These are phyloP conservation scores for Eudyptes chrysolophus DNA, from an alignment of 2,113 vertebrate genomes.

Conservation along the genomic window DNA sequence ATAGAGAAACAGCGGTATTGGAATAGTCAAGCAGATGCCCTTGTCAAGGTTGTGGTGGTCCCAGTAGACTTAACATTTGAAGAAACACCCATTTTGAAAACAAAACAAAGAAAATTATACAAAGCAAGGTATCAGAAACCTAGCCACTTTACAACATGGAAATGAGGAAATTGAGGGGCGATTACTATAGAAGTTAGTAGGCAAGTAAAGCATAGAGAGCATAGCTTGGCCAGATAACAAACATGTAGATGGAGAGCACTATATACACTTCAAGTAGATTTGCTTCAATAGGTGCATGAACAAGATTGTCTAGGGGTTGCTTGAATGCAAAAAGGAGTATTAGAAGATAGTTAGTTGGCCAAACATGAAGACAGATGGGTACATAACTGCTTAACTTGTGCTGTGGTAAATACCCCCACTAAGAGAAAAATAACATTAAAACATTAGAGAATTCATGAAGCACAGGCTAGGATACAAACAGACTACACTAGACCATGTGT, in stretches of 20 bases:
- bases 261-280: background rate
- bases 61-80: background rate
- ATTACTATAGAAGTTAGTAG: background rate
- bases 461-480: background rate
- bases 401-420: background rate
- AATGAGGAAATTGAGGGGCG: accelerated
- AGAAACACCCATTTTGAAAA: background rate
- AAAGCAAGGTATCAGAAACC: background rate
- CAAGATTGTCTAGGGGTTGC: background rate
- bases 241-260: background rate
- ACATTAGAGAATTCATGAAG: background rate
- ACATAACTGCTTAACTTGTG: background rate
- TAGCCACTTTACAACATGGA: background rate
- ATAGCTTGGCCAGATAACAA: background rate
- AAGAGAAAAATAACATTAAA: background rate
- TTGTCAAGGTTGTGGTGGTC: background rate
- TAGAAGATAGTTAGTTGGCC: background rate
- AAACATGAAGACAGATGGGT: background rate
- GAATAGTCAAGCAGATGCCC: background rate
- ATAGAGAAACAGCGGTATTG: background rate
- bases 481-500: background rate
- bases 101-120: background rate
- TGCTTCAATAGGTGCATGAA: background rate
- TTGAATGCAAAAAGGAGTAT: background rate
- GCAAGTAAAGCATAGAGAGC: background rate